Conservation (phyloP, 2,888 invertebrate genomes). For the Coremacera marginata region DNA sequence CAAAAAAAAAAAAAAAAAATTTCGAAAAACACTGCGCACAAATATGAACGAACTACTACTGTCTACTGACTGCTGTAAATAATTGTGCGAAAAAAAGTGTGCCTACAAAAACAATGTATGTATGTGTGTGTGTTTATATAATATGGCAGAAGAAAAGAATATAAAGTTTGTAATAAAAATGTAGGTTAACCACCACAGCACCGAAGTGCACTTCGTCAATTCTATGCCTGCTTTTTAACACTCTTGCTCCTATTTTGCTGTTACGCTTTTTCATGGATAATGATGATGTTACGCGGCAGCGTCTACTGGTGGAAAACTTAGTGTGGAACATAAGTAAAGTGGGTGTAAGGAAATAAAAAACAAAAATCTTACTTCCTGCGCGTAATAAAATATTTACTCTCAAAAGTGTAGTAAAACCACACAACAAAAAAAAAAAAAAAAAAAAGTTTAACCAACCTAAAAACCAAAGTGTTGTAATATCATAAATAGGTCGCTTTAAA, state of each 20-base stretch:
- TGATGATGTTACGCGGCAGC: neutral
- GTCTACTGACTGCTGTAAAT: neutral
- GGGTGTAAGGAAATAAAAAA: neutral
- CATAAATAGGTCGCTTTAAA: too few species aligned
- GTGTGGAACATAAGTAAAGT: neutral
- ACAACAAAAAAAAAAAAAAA: too few species aligned
- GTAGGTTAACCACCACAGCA: conserved; percentile 37
- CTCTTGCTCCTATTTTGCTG: neutral
- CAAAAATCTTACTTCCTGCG: neutral
- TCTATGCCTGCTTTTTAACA: conserved; percentile 4
- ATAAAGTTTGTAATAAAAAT: conserved; percentile 34
- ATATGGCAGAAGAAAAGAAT: neutral
- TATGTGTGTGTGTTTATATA: neutral
- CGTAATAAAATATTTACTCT: conserved; percentile 2
- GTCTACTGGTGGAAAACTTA: neutral
- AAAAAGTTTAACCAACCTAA: too few species aligned
- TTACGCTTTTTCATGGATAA: neutral
- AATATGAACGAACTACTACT: neutral
- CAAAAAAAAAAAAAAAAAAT: neutral
- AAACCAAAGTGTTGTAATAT: too few species aligned
- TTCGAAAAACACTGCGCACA: neutral
- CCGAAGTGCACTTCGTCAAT: conserved; percentile 42
- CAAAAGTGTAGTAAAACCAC: neutral
- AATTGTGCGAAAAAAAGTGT: neutral
- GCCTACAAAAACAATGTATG: neutral